These are phyloP conservation scores for Argentina silus DNA, from an alignment of 2,797 vertebrate species.

Conservation along the genomic window DNA sequence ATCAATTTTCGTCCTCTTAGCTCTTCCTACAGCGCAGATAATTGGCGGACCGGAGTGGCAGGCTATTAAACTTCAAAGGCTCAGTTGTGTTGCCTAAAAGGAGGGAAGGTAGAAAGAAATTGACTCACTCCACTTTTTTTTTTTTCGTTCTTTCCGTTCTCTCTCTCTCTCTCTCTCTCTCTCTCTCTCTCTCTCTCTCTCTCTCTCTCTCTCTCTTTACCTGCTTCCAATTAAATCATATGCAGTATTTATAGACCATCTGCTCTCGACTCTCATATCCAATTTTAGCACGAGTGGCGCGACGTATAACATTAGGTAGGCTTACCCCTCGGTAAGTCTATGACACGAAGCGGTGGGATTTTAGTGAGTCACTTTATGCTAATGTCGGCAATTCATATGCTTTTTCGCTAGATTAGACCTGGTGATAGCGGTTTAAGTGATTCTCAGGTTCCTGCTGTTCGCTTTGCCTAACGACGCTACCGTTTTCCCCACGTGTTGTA, in stretches of 20 bases:
- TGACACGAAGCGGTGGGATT: neutral
- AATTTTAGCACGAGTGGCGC: neutral
- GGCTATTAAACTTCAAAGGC: constrained; percentile 40
- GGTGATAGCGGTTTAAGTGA: neutral
- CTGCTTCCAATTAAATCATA: constrained; percentile 21
- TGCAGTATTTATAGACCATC: constrained; percentile 13
- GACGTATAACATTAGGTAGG: neutral
- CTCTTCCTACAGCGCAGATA: constrained; percentile 30
- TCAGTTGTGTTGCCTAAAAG: constrained; percentile 1
- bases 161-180: constrained; percentile 1
- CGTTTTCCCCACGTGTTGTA: neutral
- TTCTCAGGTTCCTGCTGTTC: neutral
- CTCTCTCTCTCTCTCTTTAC: constrained; percentile 12
- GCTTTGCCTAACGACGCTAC: constrained; percentile 6
- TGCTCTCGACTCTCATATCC: neutral
- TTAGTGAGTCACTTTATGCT: constrained; percentile 1
- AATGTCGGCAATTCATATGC: constrained; percentile 4
- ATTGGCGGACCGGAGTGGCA: constrained; percentile 37
- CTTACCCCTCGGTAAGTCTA: neutral
- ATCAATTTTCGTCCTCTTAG: constrained; percentile 28
- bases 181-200: neutral
- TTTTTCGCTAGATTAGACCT: constrained; percentile 4
- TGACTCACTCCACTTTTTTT: neutral
- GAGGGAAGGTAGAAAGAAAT: neutral
- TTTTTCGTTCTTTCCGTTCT: neutral